Conservation (phyloP, 2,113 vertebrate species). For the Seriola dumerili region DNA sequence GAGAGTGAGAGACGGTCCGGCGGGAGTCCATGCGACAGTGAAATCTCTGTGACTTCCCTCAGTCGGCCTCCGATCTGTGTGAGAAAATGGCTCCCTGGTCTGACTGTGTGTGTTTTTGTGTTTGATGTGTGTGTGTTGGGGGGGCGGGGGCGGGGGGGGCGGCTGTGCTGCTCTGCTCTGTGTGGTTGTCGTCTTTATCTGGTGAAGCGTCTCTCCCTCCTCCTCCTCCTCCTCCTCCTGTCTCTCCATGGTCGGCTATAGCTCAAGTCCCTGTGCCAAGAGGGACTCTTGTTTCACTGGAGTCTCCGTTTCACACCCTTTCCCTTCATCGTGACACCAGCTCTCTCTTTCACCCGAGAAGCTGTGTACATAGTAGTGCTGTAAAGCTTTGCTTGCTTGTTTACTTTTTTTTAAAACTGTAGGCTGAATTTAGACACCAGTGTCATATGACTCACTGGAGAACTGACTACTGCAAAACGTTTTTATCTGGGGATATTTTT, state of each 20-base stretch:
- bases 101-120: not conserved
- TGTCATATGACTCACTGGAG: slow-evolving; percentile 60
- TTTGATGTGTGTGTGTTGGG: slow-evolving; percentile 13
- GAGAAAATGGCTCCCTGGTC: slow-evolving; percentile 64
- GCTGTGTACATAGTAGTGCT: slow-evolving; percentile 82
- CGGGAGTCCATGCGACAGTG: slow-evolving; percentile 35
- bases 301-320: slow-evolving; percentile 65
- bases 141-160: slow-evolving; percentile 33
- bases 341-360: slow-evolving; percentile 57
- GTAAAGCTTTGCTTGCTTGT: slow-evolving; percentile 72
- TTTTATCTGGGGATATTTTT: slow-evolving; percentile 53
- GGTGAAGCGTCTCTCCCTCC: slow-evolving; percentile 25
- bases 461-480: slow-evolving; percentile 66
- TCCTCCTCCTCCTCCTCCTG: slow-evolving; percentile 26
- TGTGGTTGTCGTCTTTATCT: slow-evolving; percentile 57
- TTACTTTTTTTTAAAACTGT: slow-evolving; percentile 59
- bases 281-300: slow-evolving; percentile 66
- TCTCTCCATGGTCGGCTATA: slow-evolving; percentile 55
- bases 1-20: slow-evolving; percentile 21
- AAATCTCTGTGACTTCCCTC: slow-evolving; percentile 49
- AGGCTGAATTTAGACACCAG: slow-evolving; percentile 67
- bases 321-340: slow-evolving; percentile 53
- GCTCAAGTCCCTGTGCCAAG: slow-evolving; percentile 74
- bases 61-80: slow-evolving; percentile 36
- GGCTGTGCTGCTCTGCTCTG: slow-evolving; percentile 37